A percentile compares a stretch with the other conserved stretches of the same genome.
Conservation (phyloP, 1,140 invertebrate species). For the Drosophila melanica region DNA sequence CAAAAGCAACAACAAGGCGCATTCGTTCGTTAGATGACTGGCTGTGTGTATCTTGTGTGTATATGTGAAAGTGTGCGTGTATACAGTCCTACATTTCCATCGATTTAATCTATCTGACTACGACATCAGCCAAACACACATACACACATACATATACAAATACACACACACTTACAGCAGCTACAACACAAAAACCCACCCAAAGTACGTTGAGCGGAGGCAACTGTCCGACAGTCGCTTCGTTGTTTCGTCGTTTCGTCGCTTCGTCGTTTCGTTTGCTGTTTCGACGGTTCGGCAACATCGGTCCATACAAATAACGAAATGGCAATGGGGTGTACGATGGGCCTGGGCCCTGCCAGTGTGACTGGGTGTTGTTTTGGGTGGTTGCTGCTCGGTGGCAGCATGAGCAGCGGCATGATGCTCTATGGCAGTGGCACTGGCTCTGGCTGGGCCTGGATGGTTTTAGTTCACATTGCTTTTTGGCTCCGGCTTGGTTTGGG, state of each 20-base stretch:
- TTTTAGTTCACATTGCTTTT: constrained; percentile 56
- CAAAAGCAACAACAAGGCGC: constrained; percentile 50
- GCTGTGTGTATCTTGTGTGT: constrained; percentile 41
- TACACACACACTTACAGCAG: constrained; percentile 10
- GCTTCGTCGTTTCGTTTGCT: constrained; percentile 40
- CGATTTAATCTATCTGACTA: constrained; percentile 82
- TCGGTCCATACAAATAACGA: constrained; percentile 78
- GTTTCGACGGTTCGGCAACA: constrained; percentile 44
- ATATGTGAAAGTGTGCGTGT: constrained; percentile 49
- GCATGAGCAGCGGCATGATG: constrained; percentile 65
- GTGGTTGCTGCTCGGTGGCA: constrained; percentile 58
- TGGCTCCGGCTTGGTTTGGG: constrained; percentile 36
- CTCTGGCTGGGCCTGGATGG: constrained; percentile 36
- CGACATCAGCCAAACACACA: constrained; percentile 77
- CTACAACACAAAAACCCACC: constrained; percentile 64
- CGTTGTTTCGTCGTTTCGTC: constrained; percentile 36
- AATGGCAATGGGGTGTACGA: constrained; percentile 74
- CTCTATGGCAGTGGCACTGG: constrained; percentile 45
- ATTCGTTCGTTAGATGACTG: constrained; percentile 80
- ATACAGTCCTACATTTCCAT: constrained; percentile 82
- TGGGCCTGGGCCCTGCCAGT: constrained; percentile 40
- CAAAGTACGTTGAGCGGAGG: constrained; percentile 64
- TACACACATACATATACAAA: constrained; percentile 26
- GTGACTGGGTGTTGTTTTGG: constrained; percentile 45
- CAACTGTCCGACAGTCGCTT: constrained; percentile 35